A percentile compares a stretch with the other conserved stretches of the same genome.
Conservation (phyloP, 2,888 invertebrate species). For the Ditula angustiorana region DNA sequence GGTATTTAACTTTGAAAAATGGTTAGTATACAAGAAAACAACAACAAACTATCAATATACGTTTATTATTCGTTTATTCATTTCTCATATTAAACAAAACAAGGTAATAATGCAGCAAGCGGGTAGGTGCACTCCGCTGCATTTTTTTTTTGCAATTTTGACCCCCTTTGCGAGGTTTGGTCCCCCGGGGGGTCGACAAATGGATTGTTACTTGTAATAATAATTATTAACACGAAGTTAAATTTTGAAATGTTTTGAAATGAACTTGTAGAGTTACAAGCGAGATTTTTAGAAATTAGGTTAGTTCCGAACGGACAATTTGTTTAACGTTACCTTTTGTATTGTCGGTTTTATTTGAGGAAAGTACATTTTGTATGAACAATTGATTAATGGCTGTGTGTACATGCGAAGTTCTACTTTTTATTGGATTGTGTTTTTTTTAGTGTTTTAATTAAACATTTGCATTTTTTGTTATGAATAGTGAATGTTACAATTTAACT, state of each 20-base stretch:
- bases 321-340: neutral
- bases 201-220: no score
- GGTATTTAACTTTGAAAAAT: no score
- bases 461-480: neutral
- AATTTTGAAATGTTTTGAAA: neutral
- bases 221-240: neutral
- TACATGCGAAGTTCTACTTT: neutral
- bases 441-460: neutral
- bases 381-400: neutral
- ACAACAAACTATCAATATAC: no score
- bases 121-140: no score
- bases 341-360: neutral
- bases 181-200: no score
- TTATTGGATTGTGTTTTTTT: neutral
- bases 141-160: no score
- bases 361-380: no score
- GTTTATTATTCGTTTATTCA: no score
- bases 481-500: neutral
- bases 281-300: neutral
- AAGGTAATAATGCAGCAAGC: no score
- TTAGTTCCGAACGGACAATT: neutral
- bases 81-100: no score
- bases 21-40: no score
- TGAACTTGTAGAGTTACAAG: constrained; percentile 5
- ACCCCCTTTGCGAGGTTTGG: no score